A percentile compares a stretch with the other conserved stretches of the same genome.
These are phyloP conservation scores for Pluvialis apricaria DNA, from an alignment of 2,113 vertebrate genomes.

Conservation along the genomic window DNA sequence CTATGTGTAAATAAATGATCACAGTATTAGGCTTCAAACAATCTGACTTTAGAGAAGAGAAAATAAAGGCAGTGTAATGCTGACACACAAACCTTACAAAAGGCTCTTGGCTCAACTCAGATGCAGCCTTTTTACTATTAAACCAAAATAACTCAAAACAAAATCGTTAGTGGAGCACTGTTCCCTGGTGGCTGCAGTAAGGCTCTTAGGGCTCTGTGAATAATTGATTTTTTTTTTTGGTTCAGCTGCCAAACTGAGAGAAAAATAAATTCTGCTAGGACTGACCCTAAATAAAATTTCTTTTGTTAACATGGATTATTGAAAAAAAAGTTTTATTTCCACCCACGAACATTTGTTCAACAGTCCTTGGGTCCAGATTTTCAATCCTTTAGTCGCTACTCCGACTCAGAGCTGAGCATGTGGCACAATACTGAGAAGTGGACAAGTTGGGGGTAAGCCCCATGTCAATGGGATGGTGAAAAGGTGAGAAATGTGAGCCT, in stretches of 20 bases:
- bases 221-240: conserved; percentile 21
- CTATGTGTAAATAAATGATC: conserved; percentile 69
- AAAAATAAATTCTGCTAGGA: neutral
- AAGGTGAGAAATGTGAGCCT: neutral
- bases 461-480: rapidly evolving
- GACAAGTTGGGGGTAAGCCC: neutral
- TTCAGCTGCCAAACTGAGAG: neutral
- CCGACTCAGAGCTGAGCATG: neutral
- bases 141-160: conserved; percentile 41
- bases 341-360: neutral
- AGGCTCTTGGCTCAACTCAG: conserved; percentile 29
- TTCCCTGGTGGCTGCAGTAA: conserved; percentile 11
- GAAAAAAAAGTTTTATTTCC: neutral
- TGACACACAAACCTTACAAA: conserved; percentile 27
- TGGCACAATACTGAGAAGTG: neutral
- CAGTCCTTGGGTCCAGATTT: neutral
- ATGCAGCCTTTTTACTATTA: conserved; percentile 11
- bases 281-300: neutral
- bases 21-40: conserved; percentile 63
- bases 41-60: neutral
- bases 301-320: neutral
- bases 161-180: neutral
- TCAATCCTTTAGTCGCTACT: neutral
- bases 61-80: neutral
- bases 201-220: conserved; percentile 28